phyloP scores from a whole-genome alignment of 2,797 vertebrate species.

The Helarctos malayanus region DNA sequence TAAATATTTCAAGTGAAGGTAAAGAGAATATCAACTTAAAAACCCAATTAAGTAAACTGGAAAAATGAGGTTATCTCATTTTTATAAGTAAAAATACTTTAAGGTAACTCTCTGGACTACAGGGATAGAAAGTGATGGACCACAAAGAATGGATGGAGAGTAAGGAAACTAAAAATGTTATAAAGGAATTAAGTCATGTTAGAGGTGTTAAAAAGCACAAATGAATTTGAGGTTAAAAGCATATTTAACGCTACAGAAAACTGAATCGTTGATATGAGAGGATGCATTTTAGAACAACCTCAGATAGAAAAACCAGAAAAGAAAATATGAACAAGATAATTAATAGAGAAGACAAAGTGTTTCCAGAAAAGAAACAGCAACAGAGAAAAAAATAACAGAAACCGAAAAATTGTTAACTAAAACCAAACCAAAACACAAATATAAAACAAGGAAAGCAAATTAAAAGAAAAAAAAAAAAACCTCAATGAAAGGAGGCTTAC shows the following conservation, averaged over 20 bases:
- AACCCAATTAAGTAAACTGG: background rate
- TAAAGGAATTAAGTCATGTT: background rate
- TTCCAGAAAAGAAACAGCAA: conserved; percentile 40
- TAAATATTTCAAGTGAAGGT: background rate
- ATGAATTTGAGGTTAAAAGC: background rate
- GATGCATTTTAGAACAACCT: background rate
- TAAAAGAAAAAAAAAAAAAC: background rate
- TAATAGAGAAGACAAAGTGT: background rate
- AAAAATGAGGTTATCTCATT: background rate
- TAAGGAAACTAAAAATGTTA: background rate
- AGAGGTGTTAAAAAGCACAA: background rate
- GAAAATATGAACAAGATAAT: background rate
- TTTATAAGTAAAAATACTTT: background rate
- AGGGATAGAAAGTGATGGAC: background rate
- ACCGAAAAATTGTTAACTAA: background rate
- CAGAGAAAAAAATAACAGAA: background rate
- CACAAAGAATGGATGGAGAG: background rate
- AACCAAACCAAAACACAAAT: conserved; percentile 35
- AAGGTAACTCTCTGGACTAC: background rate
- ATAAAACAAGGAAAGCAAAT: background rate
- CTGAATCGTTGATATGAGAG: background rate
- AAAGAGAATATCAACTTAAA: conserved; percentile 13
- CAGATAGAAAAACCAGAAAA: background rate
- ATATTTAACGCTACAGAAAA: background rate
- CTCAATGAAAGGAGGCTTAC: background rate